Evolutionary conservation across 2,113 vertebrate genomes (phyloP), one percentile per base, ranked within the genome.

Genomic region (Coreoperca whiteheadi): DNA sequence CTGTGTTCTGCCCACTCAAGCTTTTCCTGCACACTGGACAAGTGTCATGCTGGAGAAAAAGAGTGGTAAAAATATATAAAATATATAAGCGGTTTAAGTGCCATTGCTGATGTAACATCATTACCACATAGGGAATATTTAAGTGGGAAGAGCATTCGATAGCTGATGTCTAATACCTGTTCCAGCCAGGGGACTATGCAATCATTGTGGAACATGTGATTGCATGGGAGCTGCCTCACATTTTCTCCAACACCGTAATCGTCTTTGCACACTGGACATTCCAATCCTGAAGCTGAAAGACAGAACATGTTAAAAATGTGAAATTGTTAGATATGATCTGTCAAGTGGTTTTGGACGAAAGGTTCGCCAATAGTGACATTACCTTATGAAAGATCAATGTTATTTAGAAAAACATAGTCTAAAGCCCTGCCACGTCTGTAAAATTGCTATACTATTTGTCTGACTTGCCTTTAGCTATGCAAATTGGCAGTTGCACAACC

Each of bases 21-120:
- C 98, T 99, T 94, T 99, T 99, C 92, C 98, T 96, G 94, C 98
- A 99, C 85, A 99, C 98, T 0, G 98, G 98, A 95, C 98, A 99
- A 5, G 98, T 99, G 95, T 99, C 98, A 30, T 99, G 98, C 98
- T 99, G 92, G 53, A 59, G n/a, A 80, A 56, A 88, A 66, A 87
- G 28, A 34, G 65, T 14, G 48, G 53, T 20, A 20, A 63, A 89
- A 5, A 74, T 1, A 64, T n/a, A n/a, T n/a, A n/a, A n/a, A n/a
- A n/a, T n/a, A n/a, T n/a, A n/a, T n/a, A n/a, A n/a, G n/a, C n/a
- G n/a, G n/a, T 4, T 82, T 77, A 46, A 73, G 34, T 41, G 34
- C 41, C 20, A 34, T 2, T 46, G 20, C 21, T 74, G 25, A 61
- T 57, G 16, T 51, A 63, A 63, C 43, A 9, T 8, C 20, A 39